Base-by-base conservation (phyloP, 2,888 invertebrate genomes). In the Nysson spinosus region DNA sequence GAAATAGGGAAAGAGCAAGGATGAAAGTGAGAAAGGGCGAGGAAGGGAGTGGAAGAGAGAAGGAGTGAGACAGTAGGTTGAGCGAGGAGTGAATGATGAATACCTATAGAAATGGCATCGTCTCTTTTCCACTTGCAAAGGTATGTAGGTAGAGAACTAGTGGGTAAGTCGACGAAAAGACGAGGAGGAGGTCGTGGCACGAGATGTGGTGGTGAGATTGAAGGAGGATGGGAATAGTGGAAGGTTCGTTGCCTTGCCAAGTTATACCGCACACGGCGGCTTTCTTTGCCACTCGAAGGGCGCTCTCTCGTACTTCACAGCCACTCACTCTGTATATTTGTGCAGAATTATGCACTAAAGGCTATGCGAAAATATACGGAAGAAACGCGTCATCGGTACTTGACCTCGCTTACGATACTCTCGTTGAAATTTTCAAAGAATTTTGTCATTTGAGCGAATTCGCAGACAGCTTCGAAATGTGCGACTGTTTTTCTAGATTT, bases 91-190 rank as follows among this genome's bases (percentile, higher is more conserved):
- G 79, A 80, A 78, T 80, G 80, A 81, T 79, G 82, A 84, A 83
- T 83, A 77, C 77, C 82, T 80, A 83, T 84, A 84, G 85, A 84
- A 83, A 83, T 79, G 76, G 51, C 39, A 63, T 60, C 65, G 67
- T 83, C 81, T 79, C 75, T 58, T 72, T 81, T 72, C 47, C 73
- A 61, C 75, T 52, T 72, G 37, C 50, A 35, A 44, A 26, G 63
- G 61, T 64, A 67, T 60, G 73, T 63, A 64, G 56, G 57, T 68
- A 47, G 73, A 62, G 72, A 65, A 61, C 51, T 52, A 30, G 11
- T 47, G 58, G 52, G 61, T 76, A 77, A 75, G 75, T 70, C 71
- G 74, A 58, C 65, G 70, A 66, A 66, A 71, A 71, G 71, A 60
- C 63, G 60, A 66, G 56, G 63, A 62, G 69, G 67, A 74, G 64